Conservation (phyloP, 2,113 vertebrate genomes). For the Damaliscus lunatus region DNA sequence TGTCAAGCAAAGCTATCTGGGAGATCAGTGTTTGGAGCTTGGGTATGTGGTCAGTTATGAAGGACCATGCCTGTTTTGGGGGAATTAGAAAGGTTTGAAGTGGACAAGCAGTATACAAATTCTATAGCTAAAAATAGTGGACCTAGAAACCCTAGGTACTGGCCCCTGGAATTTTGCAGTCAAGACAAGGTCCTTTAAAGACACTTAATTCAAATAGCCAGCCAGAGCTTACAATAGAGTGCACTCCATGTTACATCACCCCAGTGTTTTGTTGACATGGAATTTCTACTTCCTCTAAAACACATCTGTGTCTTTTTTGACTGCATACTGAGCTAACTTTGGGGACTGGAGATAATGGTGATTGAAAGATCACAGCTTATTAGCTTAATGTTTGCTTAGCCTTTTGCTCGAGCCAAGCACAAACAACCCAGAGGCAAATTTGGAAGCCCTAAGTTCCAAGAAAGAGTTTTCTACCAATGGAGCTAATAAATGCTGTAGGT, state of each 20-base stretch:
- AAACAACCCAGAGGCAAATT: conserved; percentile 57
- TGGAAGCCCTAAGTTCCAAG: conserved; percentile 43
- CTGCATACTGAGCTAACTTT: conserved; percentile 51
- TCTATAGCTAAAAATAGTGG: neutral
- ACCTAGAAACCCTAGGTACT: neutral
- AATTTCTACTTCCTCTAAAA: conserved; percentile 28
- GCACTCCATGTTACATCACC: neutral
- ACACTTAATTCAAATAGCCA: neutral
- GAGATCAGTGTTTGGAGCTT: neutral
- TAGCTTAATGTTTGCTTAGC: conserved; percentile 65
- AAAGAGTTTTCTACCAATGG: conserved; percentile 50
- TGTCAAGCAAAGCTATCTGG: neutral
- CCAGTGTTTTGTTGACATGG: conserved; percentile 27
- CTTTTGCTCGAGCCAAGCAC: conserved; percentile 50
- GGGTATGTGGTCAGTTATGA: neutral
- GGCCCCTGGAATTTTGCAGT: neutral
- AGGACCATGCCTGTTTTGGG: neutral
- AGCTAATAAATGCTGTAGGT: conserved; percentile 17
- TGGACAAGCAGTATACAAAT: neutral
- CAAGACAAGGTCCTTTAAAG: neutral
- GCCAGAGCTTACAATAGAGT: neutral
- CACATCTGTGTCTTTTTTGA: conserved; percentile 38
- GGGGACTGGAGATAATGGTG: conserved; percentile 51
- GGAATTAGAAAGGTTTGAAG: neutral
- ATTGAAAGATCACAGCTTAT: conserved; percentile 69